Conservation (phyloP, 30 jellyfish, hydroid and myxozoan species). For the Morbakka virulenta region DNA sequence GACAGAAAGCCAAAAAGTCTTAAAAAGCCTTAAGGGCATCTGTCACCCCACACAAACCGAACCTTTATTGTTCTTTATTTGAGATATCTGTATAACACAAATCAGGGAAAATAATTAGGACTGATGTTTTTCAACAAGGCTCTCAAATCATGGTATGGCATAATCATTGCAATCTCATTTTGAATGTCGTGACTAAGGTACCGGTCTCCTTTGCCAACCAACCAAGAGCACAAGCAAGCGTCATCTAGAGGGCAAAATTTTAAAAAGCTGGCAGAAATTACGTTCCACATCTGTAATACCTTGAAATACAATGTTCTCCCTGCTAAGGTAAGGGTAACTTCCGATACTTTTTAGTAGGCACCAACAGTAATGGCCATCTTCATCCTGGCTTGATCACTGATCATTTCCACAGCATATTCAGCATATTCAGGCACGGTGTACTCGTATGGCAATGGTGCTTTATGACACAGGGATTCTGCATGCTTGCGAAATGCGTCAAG, state of each 20-base stretch:
- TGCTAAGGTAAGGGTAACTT: background rate
- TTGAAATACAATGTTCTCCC: conserved; percentile 48
- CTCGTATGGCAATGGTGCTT: background rate
- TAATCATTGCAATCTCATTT: conserved; percentile 9
- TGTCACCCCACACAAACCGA: background rate
- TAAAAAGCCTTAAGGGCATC: background rate
- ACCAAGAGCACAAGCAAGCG: conserved; percentile 15
- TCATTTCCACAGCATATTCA: background rate
- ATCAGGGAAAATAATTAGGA: background rate
- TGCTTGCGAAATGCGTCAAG: background rate
- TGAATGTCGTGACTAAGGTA: conserved; percentile 38
- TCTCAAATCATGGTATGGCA: conserved; percentile 12
- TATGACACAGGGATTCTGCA: background rate
- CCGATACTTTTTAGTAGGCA: conserved; percentile 30
- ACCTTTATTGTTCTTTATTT: background rate
- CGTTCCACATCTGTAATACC: conserved; percentile 34
- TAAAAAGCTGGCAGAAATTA: conserved; percentile 31
- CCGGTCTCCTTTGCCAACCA: conserved; percentile 2
- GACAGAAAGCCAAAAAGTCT: background rate
- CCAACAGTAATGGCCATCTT: conserved; percentile 3
- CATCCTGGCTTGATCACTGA: background rate
- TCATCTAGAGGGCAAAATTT: conserved; percentile 1
- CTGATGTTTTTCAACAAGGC: conserved; percentile 29
- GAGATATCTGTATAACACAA: background rate
- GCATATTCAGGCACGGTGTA: background rate